Evolutionary conservation across 2,113 vertebrate genomes (phyloP).

Genomic region (Mustela lutreola): DNA sequence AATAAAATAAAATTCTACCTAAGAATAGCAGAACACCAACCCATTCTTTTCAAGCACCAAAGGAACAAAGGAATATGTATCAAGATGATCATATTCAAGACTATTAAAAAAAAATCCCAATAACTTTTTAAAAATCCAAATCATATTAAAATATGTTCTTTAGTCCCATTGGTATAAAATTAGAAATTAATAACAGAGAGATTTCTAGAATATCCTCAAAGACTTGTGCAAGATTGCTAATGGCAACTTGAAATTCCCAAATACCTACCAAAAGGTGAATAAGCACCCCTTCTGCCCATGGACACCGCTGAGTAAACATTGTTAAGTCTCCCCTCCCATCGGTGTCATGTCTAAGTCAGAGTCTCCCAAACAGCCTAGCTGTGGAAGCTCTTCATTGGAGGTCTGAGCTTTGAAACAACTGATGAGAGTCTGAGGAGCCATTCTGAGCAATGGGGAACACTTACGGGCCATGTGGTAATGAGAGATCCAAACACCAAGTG

Average conservation of each 20-base stretch:
- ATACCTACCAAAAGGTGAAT: background rate
- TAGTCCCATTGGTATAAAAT: background rate
- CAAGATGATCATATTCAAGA: background rate
- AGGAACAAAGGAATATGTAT: constrained; percentile 7
- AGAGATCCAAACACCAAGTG: no score
- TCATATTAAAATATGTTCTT: background rate
- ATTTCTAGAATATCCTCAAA: background rate
- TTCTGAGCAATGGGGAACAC: no score
- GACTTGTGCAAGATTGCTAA: background rate
- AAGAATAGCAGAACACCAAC: background rate
- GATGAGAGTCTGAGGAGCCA: no score
- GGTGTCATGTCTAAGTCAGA: no score
- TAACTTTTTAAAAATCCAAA: background rate
- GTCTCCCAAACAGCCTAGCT: no score
- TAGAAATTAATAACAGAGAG: background rate
- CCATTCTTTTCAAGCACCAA: background rate
- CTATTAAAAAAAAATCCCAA: background rate
- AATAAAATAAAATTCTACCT: background rate
- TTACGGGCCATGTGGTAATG: no score
- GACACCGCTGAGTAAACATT: no score
- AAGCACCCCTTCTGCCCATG: no score
- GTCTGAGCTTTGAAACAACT: no score
- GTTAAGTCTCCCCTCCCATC: no score
- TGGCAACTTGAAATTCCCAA: background rate
- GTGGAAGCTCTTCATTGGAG: no score